Base-by-base conservation (phyloP, 2,113 vertebrate species). In the Lasiurus cinereus region DNA sequence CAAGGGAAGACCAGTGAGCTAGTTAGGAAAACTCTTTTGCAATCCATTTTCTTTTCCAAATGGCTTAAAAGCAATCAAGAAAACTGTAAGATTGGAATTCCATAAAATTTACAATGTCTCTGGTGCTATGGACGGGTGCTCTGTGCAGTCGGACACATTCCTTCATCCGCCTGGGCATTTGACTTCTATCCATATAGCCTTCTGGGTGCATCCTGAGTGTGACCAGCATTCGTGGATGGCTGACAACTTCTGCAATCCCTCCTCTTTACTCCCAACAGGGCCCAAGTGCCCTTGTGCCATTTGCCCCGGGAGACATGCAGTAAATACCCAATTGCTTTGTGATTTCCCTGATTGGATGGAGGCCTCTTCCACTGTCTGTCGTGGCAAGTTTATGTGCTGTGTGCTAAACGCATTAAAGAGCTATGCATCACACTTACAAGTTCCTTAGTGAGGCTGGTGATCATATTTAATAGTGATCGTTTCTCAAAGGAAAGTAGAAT, bases 11-110 rank as follows among this genome's bases (percentile, higher is more conserved):
- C 76, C 91, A 80, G 67, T 11, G 46, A 95, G 56, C 66, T 90
- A n/a, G 83, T 91, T 90, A 72, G 77, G 87, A 80, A 92, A 96
- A 82, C 48, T 83, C 24, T 64, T 46, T 67, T 50, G 66, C 43
- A 78, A 93, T 87, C 59, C 50, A 27, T 83, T 95, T 90, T 90
- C 73, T 85, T 82, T 95, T 93, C 77, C 84, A 84, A 94, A 69
- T 84, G 48, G 50, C 73, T 85, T 94, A 88, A 79, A 66, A 43
- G 22, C 43, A 15, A 80, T 74, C 59, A 64, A 46, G 88, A 86
- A 22, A 77, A 88, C 0, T 8, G 13, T 73, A 52, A 82, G 90
- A n/a, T 59, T 15, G 72, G 77, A 64, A 74, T 80, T 90, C 84
- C 15, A 69, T 78, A 52, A 83, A 90, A 31, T 50, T 22, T 52